Evolutionary conservation across 2,113 vertebrate genomes (phyloP).

Genomic region (Drymodes brunneopygia): DNA sequence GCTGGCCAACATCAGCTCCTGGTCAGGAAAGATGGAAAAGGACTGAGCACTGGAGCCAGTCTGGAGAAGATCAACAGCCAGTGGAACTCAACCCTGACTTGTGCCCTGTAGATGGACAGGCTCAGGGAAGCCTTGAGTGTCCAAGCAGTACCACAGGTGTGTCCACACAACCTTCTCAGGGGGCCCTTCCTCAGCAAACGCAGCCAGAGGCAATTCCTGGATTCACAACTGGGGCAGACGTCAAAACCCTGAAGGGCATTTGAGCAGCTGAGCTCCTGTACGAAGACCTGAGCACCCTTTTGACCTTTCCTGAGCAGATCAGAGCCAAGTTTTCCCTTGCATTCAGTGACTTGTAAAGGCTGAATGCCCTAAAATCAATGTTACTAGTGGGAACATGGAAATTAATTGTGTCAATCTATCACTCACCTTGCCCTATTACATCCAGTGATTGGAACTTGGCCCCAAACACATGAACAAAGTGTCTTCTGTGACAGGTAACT

Average conservation of each 20-base stretch:
- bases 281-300: not conserved
- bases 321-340: slow-evolving; percentile 37
- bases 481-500: not conserved
- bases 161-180: not conserved
- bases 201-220: not conserved
- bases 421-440: slow-evolving; percentile 45
- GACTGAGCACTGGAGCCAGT: not conserved
- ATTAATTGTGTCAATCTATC: slow-evolving; percentile 60
- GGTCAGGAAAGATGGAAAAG: not conserved
- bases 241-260: not conserved
- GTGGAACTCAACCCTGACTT: not conserved
- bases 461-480: slow-evolving; percentile 13
- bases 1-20: not conserved
- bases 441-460: slow-evolving; percentile 22
- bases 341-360: slow-evolving; percentile 15
- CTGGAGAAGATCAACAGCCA: not conserved
- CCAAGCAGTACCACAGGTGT: not conserved
- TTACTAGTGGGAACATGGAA: slow-evolving; percentile 24
- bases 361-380: slow-evolving; percentile 32
- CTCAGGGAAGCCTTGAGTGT: not conserved
- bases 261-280: not conserved
- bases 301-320: slow-evolving; percentile 39
- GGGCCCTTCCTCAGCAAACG: not conserved
- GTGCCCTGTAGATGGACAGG: not conserved
- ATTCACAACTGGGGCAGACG: not conserved